Conservation (phyloP, 2,113 vertebrate species). For the Odocoileus virginianus region DNA sequence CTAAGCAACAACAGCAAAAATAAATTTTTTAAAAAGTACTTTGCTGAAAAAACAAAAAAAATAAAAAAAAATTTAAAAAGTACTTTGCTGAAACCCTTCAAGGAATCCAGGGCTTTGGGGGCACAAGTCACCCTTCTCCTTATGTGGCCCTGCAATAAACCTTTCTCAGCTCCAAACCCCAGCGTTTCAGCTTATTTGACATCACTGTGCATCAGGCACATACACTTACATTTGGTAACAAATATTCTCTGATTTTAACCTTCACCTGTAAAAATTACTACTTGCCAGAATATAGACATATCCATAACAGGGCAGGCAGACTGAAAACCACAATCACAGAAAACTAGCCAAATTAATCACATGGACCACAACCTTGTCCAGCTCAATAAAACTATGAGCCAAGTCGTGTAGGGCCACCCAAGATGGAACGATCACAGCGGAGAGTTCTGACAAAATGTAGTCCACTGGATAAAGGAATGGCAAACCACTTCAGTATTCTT, state of each 20-base stretch:
- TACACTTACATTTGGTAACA: background rate
- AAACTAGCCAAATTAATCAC: background rate
- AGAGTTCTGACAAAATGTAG: background rate
- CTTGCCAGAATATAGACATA: background rate
- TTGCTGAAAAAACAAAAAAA: background rate
- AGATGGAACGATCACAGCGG: background rate
- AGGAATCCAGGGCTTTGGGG: background rate
- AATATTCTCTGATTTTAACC: background rate
- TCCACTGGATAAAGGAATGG: background rate
- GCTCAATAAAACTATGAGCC: background rate
- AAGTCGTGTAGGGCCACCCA: accelerated
- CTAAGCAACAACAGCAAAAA: background rate
- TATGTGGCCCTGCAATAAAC: background rate
- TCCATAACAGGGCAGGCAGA: background rate
- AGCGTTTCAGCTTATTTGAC: background rate
- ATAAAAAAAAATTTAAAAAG: background rate
- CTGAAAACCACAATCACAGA: background rate
- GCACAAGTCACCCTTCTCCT: background rate
- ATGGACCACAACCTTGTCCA: background rate
- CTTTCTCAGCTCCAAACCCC: background rate
- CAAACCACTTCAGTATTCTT: background rate
- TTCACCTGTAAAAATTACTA: background rate
- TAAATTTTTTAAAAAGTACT: background rate
- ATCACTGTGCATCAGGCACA: background rate
- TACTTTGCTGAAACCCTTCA: background rate